These are phyloP conservation scores for Hybognathus amarus DNA, from an alignment of 2,797 vertebrate genomes.

Conservation along the genomic window DNA sequence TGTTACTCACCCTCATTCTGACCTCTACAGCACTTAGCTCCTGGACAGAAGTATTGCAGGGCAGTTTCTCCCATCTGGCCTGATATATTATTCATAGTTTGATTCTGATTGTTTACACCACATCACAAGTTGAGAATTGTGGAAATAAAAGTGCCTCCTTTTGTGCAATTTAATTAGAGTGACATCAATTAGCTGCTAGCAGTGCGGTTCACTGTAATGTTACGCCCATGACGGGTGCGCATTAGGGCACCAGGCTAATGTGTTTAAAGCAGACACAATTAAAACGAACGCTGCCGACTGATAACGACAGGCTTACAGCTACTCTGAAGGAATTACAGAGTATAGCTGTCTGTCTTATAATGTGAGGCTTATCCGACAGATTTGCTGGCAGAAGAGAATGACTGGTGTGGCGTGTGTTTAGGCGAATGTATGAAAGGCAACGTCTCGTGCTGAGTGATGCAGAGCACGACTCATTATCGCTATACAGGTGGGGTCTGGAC, in stretches of 20 bases:
- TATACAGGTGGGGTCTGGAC: slow-evolving; percentile 69
- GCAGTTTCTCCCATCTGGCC: slow-evolving; percentile 44
- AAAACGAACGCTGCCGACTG: slow-evolving; percentile 70
- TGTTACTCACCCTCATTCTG: slow-evolving; percentile 17
- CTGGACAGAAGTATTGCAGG: not conserved
- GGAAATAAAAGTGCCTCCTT: slow-evolving; percentile 56
- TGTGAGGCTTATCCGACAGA: slow-evolving; percentile 75
- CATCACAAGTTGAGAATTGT: slow-evolving; percentile 54
- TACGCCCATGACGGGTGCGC: slow-evolving; percentile 66
- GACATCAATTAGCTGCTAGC: slow-evolving; percentile 72
- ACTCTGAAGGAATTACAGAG: slow-evolving; percentile 79
- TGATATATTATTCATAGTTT: slow-evolving; percentile 52
- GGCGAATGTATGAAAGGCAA: slow-evolving; percentile 69
- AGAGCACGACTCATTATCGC: slow-evolving; percentile 72
- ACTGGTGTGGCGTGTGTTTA: slow-evolving; percentile 65
- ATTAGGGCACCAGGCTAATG: slow-evolving; percentile 76
- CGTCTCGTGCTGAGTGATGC: slow-evolving; percentile 66
- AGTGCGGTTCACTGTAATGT: slow-evolving; percentile 61
- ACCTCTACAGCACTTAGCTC: slow-evolving; percentile 8
- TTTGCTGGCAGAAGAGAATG: slow-evolving; percentile 70
- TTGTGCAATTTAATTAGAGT: slow-evolving; percentile 71
- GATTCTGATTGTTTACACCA: slow-evolving; percentile 62
- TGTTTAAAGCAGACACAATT: slow-evolving; percentile 82
- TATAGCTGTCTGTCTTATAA: slow-evolving; percentile 79
- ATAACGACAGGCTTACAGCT: slow-evolving; percentile 80